Evolutionary conservation across 1,140 invertebrate genomes (phyloP).

Genomic region (Thaumetopoea pityocampa): DNA sequence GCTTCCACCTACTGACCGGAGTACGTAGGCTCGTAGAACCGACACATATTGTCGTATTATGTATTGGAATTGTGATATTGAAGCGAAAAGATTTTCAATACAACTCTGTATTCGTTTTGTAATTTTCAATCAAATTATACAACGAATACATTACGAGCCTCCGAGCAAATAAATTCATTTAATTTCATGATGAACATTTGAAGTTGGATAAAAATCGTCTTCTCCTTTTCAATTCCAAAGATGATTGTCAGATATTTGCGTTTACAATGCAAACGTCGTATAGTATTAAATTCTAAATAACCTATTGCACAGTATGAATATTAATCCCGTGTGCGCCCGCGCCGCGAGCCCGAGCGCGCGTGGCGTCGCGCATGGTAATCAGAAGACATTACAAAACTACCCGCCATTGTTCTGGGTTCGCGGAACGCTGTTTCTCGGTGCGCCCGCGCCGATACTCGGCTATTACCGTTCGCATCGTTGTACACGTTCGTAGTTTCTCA

Average conservation of each 20-base stretch:
- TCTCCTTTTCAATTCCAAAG: conserved; percentile 2
- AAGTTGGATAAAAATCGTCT: no score
- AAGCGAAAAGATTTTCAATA: no score
- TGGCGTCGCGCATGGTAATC: conserved; percentile 71
- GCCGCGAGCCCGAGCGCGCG: conserved; percentile 36
- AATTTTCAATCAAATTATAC: no score
- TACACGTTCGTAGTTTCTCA: conserved; percentile 38
- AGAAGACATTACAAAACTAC: conserved; percentile 71
- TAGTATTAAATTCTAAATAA: conserved; percentile 49
- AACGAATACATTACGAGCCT: no score
- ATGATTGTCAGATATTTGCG: conserved; percentile 4
- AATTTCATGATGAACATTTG: no score
- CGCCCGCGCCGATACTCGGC: conserved; percentile 39
- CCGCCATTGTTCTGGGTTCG: conserved; percentile 68
- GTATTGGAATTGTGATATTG: no score
- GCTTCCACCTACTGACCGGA: no score
- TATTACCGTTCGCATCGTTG: conserved; percentile 52
- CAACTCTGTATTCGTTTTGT: no score
- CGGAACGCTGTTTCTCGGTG: conserved; percentile 52
- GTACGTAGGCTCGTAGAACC: no score
- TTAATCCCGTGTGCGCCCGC: conserved; percentile 39
- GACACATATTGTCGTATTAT: no score
- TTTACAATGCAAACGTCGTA: conserved; percentile 34
- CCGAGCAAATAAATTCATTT: no score
- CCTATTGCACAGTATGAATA: conserved; percentile 48